These are phyloP conservation scores for Ichneumon xanthorius DNA, from an alignment of 2,888 invertebrate genomes.

Conservation along the genomic window DNA sequence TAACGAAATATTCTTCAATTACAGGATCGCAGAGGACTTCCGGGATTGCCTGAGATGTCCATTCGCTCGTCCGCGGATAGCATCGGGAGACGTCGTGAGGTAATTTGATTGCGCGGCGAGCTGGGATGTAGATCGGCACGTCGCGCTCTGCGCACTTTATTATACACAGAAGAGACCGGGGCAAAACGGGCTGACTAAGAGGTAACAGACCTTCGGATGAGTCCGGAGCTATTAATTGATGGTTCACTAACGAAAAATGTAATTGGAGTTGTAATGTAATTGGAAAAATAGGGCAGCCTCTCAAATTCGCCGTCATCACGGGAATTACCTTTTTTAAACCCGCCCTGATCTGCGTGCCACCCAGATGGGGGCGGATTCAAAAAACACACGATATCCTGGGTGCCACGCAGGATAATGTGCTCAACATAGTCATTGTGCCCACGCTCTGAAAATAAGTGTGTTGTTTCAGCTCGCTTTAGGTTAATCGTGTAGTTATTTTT, in stretches of 20 bases:
- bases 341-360: no score
- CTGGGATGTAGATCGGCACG: neutral
- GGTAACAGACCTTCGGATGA: neutral
- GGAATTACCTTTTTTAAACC: neutral
- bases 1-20: constrained; percentile 19
- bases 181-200: neutral
- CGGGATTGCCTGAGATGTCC: constrained; percentile 7
- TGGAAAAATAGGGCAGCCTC: no score
- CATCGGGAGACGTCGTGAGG: constrained; percentile 14
- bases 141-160: constrained; percentile 3
- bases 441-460: no score
- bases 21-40: constrained; percentile 4
- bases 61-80: neutral
- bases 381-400: no score
- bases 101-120: constrained; percentile 13
- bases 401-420: no score
- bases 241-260: neutral
- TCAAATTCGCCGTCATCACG: neutral
- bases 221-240: neutral
- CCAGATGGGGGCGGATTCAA: no score
- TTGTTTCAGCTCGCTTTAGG: neutral
- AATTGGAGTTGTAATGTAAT: no score
- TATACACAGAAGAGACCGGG: neutral
- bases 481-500: no score
- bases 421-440: neutral